Evolutionary conservation across 2,113 vertebrate species (phyloP), one percentile per base, ranked within the genome.

Genomic region (Mellivora capensis): DNA sequence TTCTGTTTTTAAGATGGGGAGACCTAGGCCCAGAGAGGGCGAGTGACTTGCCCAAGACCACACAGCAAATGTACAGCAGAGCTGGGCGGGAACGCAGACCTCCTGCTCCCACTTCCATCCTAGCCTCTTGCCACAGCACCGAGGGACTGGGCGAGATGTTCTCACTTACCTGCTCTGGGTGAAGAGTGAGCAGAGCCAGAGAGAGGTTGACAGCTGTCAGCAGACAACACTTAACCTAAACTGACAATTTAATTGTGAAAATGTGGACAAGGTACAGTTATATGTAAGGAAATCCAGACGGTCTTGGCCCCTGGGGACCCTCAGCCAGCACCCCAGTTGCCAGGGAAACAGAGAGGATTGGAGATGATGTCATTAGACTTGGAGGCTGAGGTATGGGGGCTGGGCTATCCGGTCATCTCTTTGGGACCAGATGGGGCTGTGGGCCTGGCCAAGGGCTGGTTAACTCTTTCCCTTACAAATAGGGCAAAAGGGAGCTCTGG

Each of bases 161-260:
- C 90, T 93, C 20, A 49, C 57, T 49, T 61, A 76, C 89, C 44
- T 77, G 34, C 59, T 69, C 76, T 25, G n/a, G 23, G 91, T 62
- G 31, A 89, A 76, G 49, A 83, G 49, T 34, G 0, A 77, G 37
- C 31, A 34, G 39, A 95, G 87, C 87, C 62, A 86, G 94, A 62
- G 69, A 25, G 91, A 97, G 69, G 92, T 82, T 85, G 97, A 97
- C 72, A 82, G 91, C 87, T 49, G 0, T 91, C 87, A 84, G 91
- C 90, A 90, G 95, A 97, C 97, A 97, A 44, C 15, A 85, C 90
- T 93, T 94, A 90, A 97, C 94, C 90, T 91, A 95, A 85, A 17
- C 95, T 96, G 96, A 97, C 91, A 95, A 97, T 71, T 97, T 97
- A 96, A 96, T 92, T 96, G 90, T 87, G 91, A 96, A 97, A 97